Percentiles rank a stretch among this genome's conserved stretches.
phyloP scores from a whole-genome alignment of 2,113 vertebrate genomes.

The Climacteris rufus region DNA sequence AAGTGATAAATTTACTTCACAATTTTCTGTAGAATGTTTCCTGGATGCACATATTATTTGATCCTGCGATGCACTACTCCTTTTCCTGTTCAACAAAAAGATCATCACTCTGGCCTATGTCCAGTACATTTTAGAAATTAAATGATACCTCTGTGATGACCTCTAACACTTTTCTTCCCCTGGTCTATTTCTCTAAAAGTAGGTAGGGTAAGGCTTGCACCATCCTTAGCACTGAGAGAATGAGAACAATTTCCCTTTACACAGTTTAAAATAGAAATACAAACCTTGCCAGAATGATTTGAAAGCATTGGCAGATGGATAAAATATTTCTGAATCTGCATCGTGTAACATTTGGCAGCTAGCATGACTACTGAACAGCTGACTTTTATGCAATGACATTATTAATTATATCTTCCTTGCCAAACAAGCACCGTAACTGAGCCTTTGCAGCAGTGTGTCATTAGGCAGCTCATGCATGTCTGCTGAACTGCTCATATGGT shows the following conservation, averaged over 20 bases:
- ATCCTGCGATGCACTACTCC: background rate
- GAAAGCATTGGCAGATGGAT: conserved; percentile 64
- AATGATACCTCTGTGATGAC: background rate
- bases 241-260: conserved; percentile 46
- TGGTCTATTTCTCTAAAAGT: background rate
- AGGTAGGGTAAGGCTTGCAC: conserved; percentile 10
- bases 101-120: background rate
- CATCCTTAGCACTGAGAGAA: conserved; percentile 9
- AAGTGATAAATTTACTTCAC: background rate
- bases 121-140: background rate
- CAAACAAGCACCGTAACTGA: conserved; percentile 30
- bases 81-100: background rate
- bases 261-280: conserved; percentile 62
- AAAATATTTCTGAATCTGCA: conserved; percentile 68
- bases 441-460: conserved; percentile 42
- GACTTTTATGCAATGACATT: conserved; percentile 70
- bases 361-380: conserved; percentile 71
- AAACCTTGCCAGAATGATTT: conserved; percentile 55
- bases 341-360: conserved; percentile 58
- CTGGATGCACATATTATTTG: background rate
- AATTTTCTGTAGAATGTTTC: background rate
- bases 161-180: background rate
- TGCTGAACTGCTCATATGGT: background rate
- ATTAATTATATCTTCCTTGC: conserved; percentile 51
- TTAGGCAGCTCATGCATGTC: conserved; percentile 22